phyloP scores from a whole-genome alignment of 2,797 vertebrate genomes.

The Danio aesculapii region DNA sequence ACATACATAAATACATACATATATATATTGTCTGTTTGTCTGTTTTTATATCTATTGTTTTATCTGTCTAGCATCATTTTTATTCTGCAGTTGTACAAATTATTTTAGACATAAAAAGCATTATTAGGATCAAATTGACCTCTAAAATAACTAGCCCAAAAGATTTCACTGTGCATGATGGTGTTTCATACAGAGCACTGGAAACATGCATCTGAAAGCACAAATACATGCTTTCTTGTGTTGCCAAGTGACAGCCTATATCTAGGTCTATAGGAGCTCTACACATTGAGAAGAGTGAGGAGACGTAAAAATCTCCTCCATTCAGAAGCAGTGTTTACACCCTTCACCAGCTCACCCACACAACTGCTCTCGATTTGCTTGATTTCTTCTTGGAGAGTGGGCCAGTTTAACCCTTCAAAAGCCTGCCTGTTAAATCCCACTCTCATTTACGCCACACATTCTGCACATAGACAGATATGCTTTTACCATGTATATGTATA shows the following conservation, averaged over 20 bases:
- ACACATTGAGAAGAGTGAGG: slow-evolving; percentile 31
- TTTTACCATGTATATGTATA: not conserved
- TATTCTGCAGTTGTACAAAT: too few species aligned
- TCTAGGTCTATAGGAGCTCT: slow-evolving; percentile 25
- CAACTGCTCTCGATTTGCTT: slow-evolving; percentile 74
- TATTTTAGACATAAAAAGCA: too few species aligned
- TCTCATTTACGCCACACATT: slow-evolving; percentile 38
- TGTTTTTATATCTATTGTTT: too few species aligned
- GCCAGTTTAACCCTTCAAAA: slow-evolving; percentile 53
- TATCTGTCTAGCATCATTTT: not conserved
- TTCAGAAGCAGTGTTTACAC: slow-evolving; percentile 70
- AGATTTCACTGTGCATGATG: not conserved
- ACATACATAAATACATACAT: too few species aligned
- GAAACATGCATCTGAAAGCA: slow-evolving; percentile 9
- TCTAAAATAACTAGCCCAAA: not conserved
- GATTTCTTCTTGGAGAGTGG: slow-evolving; percentile 68
- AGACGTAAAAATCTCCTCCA: slow-evolving; percentile 32
- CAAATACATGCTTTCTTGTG: slow-evolving; percentile 17
- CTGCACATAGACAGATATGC: not conserved
- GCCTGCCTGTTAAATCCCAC: slow-evolving; percentile 37
- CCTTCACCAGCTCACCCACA: slow-evolving; percentile 77
- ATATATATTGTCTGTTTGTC: too few species aligned
- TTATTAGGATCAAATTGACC: too few species aligned
- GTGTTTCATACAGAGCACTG: slow-evolving; percentile 27
- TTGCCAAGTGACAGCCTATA: slow-evolving; percentile 27